These are phyloP conservation scores for Rotaria macrura DNA, from an alignment of 2,888 invertebrate species.

Conservation along the genomic window DNA sequence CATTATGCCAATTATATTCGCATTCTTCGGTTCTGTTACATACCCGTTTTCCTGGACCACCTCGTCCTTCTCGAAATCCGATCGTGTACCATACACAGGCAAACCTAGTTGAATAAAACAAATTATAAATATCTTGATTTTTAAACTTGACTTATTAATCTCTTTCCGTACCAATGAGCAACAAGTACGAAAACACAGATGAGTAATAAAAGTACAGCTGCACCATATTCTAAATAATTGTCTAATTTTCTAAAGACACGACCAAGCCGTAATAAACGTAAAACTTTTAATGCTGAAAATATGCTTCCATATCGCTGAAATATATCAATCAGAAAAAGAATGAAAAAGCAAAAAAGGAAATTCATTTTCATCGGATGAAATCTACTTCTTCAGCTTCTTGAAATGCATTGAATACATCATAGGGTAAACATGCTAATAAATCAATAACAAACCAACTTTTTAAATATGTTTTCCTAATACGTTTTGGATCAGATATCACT, in stretches of 20 bases:
- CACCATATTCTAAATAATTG: constrained; percentile 97
- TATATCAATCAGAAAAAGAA: constrained; percentile 17
- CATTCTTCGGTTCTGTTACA: not conserved
- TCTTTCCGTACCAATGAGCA: constrained; percentile 78
- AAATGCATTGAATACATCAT: constrained; percentile 99
- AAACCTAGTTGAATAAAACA: constrained; percentile 19
- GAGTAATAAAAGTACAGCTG: constrained; percentile 91
- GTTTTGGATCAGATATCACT: constrained; percentile 90
- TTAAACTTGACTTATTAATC: not conserved
- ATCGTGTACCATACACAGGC: constrained; percentile 98
- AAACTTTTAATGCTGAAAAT: constrained; percentile 97
- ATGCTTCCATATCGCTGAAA: constrained; percentile 61
- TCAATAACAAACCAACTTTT: constrained; percentile 99
- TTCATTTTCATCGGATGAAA: not conserved
- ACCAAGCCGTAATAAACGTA: constrained; percentile 83
- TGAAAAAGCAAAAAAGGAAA: not conserved
- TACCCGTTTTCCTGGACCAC: constrained; percentile 35
- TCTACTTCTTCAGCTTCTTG: constrained; percentile 79
- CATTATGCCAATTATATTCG: too few relatives aligned
- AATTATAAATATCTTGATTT: too few relatives aligned
- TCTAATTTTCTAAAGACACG: constrained; percentile 95
- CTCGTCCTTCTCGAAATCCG: constrained; percentile 55
- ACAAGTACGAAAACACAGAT: constrained; percentile 96
- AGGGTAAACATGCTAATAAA: constrained; percentile 92
- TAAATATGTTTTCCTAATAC: constrained; percentile 67